A percentile compares a stretch with the other conserved stretches of the same genome.
Conservation (phyloP, 2,113 vertebrate species). For the Pagrus major region DNA sequence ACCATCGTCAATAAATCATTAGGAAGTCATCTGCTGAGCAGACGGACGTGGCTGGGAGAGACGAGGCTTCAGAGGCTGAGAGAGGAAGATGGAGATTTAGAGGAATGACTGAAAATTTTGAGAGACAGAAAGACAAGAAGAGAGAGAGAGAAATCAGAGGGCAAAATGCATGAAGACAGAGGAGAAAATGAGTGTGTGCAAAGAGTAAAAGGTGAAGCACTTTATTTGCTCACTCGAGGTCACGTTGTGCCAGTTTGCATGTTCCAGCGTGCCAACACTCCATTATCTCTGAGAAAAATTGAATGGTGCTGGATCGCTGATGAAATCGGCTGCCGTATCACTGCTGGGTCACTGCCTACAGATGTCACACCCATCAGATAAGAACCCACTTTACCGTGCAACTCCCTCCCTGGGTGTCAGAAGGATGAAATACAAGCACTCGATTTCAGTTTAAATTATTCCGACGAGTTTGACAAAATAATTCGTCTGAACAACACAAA, state of each 20-base stretch:
- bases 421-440: conserved; percentile 3
- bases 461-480: conserved; percentile 26
- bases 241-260: background rate
- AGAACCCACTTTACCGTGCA: conserved; percentile 13
- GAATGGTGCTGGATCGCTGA: conserved; percentile 6
- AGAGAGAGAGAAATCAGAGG: too few species aligned
- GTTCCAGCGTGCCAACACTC: conserved; percentile 3
- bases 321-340: conserved; percentile 10
- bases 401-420: background rate
- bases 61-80: background rate
- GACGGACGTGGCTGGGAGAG: conserved; percentile 5
- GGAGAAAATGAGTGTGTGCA: background rate
- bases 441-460: conserved; percentile 14
- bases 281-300: background rate
- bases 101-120: background rate
- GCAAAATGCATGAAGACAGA: background rate
- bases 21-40: conserved; percentile 2
- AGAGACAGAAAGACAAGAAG: background rate
- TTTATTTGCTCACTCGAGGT: background rate
- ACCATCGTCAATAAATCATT: conserved; percentile 51
- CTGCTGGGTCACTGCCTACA: conserved; percentile 37
- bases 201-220: background rate
- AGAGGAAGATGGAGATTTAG: background rate
- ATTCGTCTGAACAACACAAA: conserved; percentile 15
- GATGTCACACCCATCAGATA: conserved; percentile 34